Base-by-base conservation (phyloP, 2,888 invertebrate genomes). In the Andrena haemorrhoa region DNA sequence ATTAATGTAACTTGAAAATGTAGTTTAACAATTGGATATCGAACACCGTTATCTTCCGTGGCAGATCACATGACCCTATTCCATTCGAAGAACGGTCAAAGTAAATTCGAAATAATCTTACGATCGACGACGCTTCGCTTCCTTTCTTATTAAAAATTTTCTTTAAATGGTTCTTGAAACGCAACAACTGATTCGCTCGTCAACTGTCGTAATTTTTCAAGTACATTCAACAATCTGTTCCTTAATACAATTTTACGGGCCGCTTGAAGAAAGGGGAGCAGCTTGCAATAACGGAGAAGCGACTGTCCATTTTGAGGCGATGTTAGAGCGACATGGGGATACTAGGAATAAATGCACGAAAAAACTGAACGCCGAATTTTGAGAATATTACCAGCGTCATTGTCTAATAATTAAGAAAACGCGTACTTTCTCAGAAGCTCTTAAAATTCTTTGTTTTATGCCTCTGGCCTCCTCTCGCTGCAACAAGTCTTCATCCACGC, bases 201-300 rank as follows among this genome's bases (percentile, higher is more conserved):
- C 8, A 75, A 6, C 20, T 49, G 12, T 20, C 23, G 66, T 1
- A 83, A 56, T n/a, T 49, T 65, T 4, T 16, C 16, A 23, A 83
- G 77, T 49, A 53, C 33, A n/a, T 71, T 71, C 29, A 83, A 35
- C 8, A 83, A 74, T 10, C 83, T 76, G 23, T 81, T 83, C n/a
- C 6, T 73, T 31, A 83, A 61, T 12, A 83, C 12, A 16, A 83
- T 63, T 63, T 58, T 82, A 20, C 82, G 74, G 0, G 77, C 83
- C 12, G 63, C 70, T 20, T 77, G 69, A 51, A 74, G 35, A 47
- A 83, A 81, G 0, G 47, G 56, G 0, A 29, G 8, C 31, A 74
- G 71, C 6, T 65, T 73, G 12, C 49, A 26, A 4, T 63, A 64
- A 20, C 64, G 63, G 0, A 82, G 4, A 71, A 63, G 58, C 0